Percentiles rank a stretch among this genome's conserved stretches.
Evolutionary conservation across 1,140 invertebrate genomes (phyloP).

Genomic region (Gryon sp.): DNA sequence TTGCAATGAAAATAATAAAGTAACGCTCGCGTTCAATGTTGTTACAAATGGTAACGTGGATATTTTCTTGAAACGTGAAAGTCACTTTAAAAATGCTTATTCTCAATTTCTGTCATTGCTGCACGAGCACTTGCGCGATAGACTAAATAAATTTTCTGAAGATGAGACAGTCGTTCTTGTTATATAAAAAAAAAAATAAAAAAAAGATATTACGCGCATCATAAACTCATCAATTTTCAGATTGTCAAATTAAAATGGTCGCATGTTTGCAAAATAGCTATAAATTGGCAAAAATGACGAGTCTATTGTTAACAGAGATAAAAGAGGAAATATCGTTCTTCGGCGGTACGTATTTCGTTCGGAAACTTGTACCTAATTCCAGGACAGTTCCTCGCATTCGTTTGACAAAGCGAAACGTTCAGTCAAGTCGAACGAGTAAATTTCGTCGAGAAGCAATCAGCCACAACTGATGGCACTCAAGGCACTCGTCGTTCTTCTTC

Average conservation of each 20-base stretch:
- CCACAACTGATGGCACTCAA: slow-evolving; percentile 62
- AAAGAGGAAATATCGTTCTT: slow-evolving; percentile 35
- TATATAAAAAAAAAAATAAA: too few species aligned
- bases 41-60: neutral
- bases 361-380: slow-evolving; percentile 59
- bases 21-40: neutral
- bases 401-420: slow-evolving; percentile 60
- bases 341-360: slow-evolving; percentile 50
- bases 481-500: slow-evolving; percentile 52
- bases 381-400: slow-evolving; percentile 54
- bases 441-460: slow-evolving; percentile 63
- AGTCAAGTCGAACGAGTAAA: slow-evolving; percentile 63
- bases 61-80: slow-evolving; percentile 10
- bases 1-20: neutral
- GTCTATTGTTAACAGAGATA: slow-evolving; percentile 35
- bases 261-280: slow-evolving; percentile 7
- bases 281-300: slow-evolving; percentile 48
- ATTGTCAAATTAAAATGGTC: slow-evolving; percentile 38
- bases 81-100: slow-evolving; percentile 18
- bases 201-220: slow-evolving; percentile 11
- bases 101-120: slow-evolving; percentile 13
- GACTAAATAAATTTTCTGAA: slow-evolving; percentile 13
- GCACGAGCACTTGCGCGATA: neutral
- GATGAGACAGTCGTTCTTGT: neutral
- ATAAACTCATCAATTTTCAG: slow-evolving; percentile 22